phyloP scores from a whole-genome alignment of 2,797 vertebrate genomes.

The Ammospiza maritima region DNA sequence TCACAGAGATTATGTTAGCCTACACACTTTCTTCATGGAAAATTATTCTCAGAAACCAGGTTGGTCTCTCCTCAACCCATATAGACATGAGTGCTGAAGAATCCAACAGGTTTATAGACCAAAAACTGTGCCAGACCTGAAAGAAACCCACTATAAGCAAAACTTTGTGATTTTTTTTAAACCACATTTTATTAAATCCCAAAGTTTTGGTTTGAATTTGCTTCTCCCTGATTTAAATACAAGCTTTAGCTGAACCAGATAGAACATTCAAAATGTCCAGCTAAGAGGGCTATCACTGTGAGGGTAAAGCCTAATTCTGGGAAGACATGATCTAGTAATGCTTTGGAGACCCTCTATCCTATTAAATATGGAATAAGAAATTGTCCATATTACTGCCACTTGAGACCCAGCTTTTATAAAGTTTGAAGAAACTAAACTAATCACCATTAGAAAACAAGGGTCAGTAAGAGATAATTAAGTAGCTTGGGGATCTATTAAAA shows the following conservation, averaged over 20 bases:
- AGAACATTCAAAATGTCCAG: not conserved
- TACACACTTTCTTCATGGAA: not conserved
- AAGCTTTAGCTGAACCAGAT: not conserved
- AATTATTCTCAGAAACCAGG: not conserved
- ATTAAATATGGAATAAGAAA: constrained; percentile 31
- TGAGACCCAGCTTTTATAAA: constrained; percentile 33
- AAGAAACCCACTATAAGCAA: not conserved
- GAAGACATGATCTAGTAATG: not conserved
- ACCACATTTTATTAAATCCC: not conserved
- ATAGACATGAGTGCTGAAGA: not conserved
- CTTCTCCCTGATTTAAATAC: not conserved
- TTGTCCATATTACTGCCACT: constrained; percentile 23
- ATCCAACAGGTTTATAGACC: not conserved
- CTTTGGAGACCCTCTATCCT: not conserved
- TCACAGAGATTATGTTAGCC: not conserved
- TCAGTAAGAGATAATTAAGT: constrained; percentile 78
- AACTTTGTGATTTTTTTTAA: not conserved
- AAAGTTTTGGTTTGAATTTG: not conserved
- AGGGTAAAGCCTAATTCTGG: not conserved
- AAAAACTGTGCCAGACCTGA: not conserved
- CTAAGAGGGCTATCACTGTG: not conserved
- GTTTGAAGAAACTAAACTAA: constrained; percentile 52
- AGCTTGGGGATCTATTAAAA: constrained; percentile 78
- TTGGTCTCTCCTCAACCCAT: not conserved
- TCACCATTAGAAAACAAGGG: constrained; percentile 63